Evolutionary conservation across 2,888 invertebrate genomes (phyloP).

Genomic region (Conchocele bisecta): DNA sequence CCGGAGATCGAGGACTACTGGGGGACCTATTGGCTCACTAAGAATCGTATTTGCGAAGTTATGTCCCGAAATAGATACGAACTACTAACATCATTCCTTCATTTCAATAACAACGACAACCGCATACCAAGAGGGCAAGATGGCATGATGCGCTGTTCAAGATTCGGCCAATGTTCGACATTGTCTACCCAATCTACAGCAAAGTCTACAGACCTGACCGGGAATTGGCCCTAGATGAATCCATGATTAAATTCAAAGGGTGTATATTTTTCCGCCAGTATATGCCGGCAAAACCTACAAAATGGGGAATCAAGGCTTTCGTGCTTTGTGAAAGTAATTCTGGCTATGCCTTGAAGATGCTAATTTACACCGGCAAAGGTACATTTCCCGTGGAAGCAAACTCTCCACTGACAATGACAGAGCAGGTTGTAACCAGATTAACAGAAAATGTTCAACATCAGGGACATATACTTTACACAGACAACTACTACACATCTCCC

Average conservation of each 20-base stretch:
- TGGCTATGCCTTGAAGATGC: neutral
- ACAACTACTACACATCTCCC: slow-evolving; percentile 20
- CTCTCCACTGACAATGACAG: neutral
- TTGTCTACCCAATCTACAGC: neutral
- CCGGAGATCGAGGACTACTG: slow-evolving; percentile 21
- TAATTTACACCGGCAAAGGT: neutral
- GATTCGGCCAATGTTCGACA: neutral
- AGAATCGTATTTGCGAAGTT: neutral
- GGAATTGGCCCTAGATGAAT: no score
- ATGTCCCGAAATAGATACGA: slow-evolving; percentile 31
- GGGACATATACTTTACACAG: slow-evolving; percentile 7
- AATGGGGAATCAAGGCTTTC: no score
- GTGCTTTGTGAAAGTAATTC: neutral
- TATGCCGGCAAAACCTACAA: no score
- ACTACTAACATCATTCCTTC: slow-evolving; percentile 17
- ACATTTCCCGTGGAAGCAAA: neutral
- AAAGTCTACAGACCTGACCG: no score
- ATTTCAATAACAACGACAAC: slow-evolving; percentile 13
- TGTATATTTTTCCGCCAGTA: no score
- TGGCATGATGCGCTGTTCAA: no score
- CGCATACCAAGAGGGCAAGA: slow-evolving; percentile 6
- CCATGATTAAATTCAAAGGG: no score
- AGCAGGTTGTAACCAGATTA: neutral
- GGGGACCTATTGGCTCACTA: slow-evolving; percentile 25
- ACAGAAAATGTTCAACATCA: slow-evolving; percentile 9